Evolutionary conservation across 2,797 vertebrate genomes (phyloP).

Genomic region (Chelon auratus): DNA sequence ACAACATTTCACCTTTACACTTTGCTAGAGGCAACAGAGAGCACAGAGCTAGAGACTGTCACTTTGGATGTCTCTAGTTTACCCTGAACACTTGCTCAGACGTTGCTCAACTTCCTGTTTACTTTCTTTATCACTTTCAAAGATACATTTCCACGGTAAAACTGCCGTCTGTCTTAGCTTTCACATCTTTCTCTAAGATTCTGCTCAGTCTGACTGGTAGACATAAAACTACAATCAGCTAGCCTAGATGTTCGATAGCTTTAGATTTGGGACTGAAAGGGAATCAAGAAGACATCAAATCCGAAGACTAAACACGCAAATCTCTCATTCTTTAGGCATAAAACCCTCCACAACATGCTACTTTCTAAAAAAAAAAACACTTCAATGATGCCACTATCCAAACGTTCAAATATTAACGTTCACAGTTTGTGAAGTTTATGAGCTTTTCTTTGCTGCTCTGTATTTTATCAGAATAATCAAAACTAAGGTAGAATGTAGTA

Average conservation of each 20-base stretch:
- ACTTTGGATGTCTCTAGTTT: slow-evolving; percentile 66
- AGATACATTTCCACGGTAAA: slow-evolving; percentile 44
- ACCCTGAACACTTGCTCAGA: slow-evolving; percentile 73
- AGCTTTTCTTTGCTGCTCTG: slow-evolving; percentile 14
- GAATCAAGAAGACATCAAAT: slow-evolving; percentile 63
- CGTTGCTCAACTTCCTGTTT: slow-evolving; percentile 73
- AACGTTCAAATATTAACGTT: slow-evolving; percentile 48
- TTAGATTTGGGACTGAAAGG: slow-evolving; percentile 57
- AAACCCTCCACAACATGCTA: slow-evolving; percentile 53
- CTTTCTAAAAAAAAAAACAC: slow-evolving; percentile 55
- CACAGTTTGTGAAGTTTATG: slow-evolving; percentile 36
- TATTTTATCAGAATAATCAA: slow-evolving; percentile 23
- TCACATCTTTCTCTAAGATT: slow-evolving; percentile 63
- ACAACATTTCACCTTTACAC: slow-evolving; percentile 35
- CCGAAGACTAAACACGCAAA: slow-evolving; percentile 57
- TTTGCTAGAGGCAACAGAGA: slow-evolving; percentile 22
- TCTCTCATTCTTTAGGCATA: slow-evolving; percentile 47
- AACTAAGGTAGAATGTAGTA: slow-evolving; percentile 12
- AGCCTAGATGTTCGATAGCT: slow-evolving; percentile 53
- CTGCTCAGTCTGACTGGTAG: slow-evolving; percentile 64
- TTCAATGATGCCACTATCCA: slow-evolving; percentile 44
- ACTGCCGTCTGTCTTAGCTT: slow-evolving; percentile 52
- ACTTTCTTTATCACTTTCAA: slow-evolving; percentile 78
- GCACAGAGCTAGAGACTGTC: slow-evolving; percentile 41
- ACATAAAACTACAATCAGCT: slow-evolving; percentile 47